Base-by-base conservation (phyloP, 35 echinoderm and acorn worm genomes). In the Heliocidaris tuberculata region DNA sequence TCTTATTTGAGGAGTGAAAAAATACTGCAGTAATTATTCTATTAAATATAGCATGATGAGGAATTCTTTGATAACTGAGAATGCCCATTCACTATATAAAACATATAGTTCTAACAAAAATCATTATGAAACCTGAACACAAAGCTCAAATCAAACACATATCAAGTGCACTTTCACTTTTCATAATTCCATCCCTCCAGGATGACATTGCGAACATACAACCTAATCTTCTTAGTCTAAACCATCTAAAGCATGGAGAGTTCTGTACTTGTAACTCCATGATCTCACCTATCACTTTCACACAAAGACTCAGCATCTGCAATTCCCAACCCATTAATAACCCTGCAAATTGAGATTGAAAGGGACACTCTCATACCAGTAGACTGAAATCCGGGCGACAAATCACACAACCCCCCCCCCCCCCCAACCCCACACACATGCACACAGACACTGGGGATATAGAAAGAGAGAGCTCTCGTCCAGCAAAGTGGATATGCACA, bases 281-380 rank as follows among this genome's bases (percentile, higher is more conserved):
- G 52, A 56, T 56, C 15, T 78, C 19, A 78, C 65, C 65, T 29
- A 78, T 78, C 65, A 78, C 21, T 78, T 78, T 78, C 65, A 78
- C 65, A 78, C 65, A 78, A 78, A 78, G 65, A 78, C 65, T 78
- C 65, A 78, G 65, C 65, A 78, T 78, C 65, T 78, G 17, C 27
- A 78, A 78, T 78, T 78, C 65, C 65, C 65, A 78, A 78, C 17
- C 65, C 65, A 78, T 78, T 78, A 78, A 78, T 78, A 78, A 78
- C 21, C 65, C 65, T 78, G 17, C 27, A 78, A 78, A 78, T 78
- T 78, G 27, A 78, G 65, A 78, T 78, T 78, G 65, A 78, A 24
- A 78, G 65, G 65, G 65, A 78, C 65, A 78, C 65, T 27, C 65
- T 78, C 21, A 8, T 78, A 78, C 65, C 65, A 78, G 65, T 19